These are phyloP conservation scores for Cylloceria caligata DNA, from an alignment of 2,888 invertebrate genomes.

Conservation along the genomic window DNA sequence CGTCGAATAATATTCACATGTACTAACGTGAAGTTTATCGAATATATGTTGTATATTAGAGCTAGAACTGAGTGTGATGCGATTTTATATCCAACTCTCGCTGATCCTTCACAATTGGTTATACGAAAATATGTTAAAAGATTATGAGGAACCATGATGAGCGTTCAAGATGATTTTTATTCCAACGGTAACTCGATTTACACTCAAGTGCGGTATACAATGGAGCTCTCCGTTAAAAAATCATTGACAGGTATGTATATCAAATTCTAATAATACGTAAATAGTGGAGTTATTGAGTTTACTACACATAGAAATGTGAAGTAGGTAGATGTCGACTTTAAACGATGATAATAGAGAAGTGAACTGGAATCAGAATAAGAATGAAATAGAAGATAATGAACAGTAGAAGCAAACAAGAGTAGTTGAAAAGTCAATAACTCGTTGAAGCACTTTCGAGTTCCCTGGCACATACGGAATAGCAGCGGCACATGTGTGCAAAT, in stretches of 20 bases:
- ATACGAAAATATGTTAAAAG: background rate
- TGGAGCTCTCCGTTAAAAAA: background rate
- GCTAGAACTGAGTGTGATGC: background rate
- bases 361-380: slow-evolving; percentile 18
- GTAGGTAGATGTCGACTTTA: background rate
- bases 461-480: slow-evolving; percentile 3
- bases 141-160: background rate
- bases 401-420: slow-evolving; percentile 27
- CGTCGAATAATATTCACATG: background rate
- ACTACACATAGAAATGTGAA: background rate
- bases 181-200: no score
- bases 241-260: background rate
- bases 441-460: slow-evolving; percentile 21
- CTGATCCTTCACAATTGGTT: background rate
- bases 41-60: slow-evolving; percentile 2
- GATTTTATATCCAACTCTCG: background rate
- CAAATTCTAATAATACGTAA: background rate
- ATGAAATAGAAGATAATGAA: slow-evolving; percentile 15
- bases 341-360: background rate
- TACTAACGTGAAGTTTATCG: background rate
- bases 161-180: background rate
- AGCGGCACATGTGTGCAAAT: slow-evolving; percentile 35
- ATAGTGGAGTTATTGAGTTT: background rate
- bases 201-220: no score
- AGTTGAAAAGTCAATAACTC: slow-evolving; percentile 43